Evolutionary conservation across 2,113 vertebrate species (phyloP).

Genomic region (Prunella fulvescens): DNA sequence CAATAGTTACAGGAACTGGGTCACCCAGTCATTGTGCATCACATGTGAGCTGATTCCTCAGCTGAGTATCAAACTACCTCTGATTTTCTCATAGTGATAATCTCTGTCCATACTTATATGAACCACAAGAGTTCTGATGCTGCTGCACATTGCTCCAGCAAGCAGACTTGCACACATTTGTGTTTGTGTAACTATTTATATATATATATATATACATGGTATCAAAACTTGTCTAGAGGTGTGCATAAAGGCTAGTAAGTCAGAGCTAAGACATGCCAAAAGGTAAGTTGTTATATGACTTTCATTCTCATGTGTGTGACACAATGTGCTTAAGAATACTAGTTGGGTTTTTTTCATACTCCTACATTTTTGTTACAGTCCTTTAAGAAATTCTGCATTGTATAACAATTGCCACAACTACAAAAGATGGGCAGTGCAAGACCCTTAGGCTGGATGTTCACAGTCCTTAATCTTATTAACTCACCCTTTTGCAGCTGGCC

Average conservation of each 20-base stretch:
- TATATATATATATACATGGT: accelerated
- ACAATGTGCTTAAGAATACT: neutral
- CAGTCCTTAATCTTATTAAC: neutral
- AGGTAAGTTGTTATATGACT: neutral
- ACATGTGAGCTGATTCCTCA: neutral
- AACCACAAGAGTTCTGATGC: neutral
- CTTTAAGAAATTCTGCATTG: neutral
- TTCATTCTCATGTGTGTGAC: neutral
- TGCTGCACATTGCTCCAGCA: neutral
- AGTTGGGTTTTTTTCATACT: accelerated
- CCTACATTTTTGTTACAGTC: neutral
- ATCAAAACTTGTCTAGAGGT: neutral
- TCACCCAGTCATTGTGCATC: neutral
- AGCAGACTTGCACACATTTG: neutral
- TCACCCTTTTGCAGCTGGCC: neutral
- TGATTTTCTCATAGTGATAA: neutral
- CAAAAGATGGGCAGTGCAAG: neutral
- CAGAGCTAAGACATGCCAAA: neutral
- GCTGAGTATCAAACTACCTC: neutral
- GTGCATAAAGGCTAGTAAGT: neutral
- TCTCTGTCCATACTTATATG: neutral
- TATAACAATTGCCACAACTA: neutral
- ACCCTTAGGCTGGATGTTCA: neutral
- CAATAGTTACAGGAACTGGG: neutral
- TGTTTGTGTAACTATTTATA: neutral